Base-by-base conservation (phyloP, 2,113 vertebrate genomes). In the Coregonus clupeaformis region DNA sequence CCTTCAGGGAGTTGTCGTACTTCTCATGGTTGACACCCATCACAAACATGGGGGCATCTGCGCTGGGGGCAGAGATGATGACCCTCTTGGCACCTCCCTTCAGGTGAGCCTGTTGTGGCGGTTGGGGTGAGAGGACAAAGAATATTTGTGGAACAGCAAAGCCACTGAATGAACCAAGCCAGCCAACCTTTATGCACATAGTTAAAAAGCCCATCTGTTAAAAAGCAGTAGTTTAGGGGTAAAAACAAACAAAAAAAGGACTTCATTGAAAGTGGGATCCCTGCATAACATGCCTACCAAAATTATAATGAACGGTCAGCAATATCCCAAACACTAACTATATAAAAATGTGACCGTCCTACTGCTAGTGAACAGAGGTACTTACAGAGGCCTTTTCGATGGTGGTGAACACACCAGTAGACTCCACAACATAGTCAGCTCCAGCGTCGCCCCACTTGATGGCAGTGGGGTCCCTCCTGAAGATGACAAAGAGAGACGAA, bases 21-120 rank as follows among this genome's bases (percentile, higher is more conserved):
- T 96, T 95, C 1, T 97, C 94, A 6, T 98, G 95, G 90, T 98
- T 98, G 89, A 98, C 96, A 0, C 96, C 97, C 95, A 98, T 96
- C 73, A 98, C 97, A 0, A 97, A 98, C 96, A 98, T 98, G 76
- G 96, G 96, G 68, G 96, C 97, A 72, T 98, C 96, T 0, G 96
- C 96, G 12, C 96, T 97, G 65, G 97, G 96, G 0, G 97, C 96
- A 3, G 97, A 98, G 90, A 98, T 98, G 81, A 98, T 88, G 24
- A 98, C 97, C 72, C 95, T 93, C 85, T 98, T 98, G 3, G 96
- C 97, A 0, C 97, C 97, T 24, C 96, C 97, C 84, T 96, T 95
- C 92, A 97, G 76, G 85, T 98, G 97, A 91, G 94, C 90, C 96
- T 98, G 71, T n/a, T 1, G 0, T 62, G 59, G 3, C 0, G 0